A percentile compares a stretch with the other conserved stretches of the same genome.
phyloP scores from a whole-genome alignment of 2,888 invertebrate species.

The Bibio marci region DNA sequence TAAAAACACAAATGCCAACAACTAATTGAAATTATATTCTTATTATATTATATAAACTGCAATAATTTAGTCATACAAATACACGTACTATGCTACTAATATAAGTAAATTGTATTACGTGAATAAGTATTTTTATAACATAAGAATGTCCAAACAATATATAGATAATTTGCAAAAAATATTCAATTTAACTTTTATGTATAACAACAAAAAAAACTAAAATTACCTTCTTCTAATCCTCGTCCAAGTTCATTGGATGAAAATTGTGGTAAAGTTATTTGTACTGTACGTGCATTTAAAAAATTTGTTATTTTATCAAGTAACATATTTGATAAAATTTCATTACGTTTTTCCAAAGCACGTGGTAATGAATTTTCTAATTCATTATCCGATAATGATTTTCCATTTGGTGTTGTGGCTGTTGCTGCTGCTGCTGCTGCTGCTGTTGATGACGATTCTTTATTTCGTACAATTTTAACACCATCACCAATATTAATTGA shows the following conservation, averaged over 20 bases:
- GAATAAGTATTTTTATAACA: no score
- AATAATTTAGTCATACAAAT: no score
- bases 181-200: no score
- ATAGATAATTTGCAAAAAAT: no score
- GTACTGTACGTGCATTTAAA: conserved; percentile 57
- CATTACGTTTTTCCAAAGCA: conserved; percentile 46
- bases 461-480: conserved; percentile 42
- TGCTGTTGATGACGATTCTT: conserved; percentile 18
- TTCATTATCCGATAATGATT: conserved; percentile 43
- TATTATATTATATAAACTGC: no score
- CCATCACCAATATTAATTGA: conserved; percentile 45
- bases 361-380: conserved; percentile 51
- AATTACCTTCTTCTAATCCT: conserved; percentile 57
- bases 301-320: conserved; percentile 53
- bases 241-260: conserved; percentile 48
- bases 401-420: conserved; percentile 17
- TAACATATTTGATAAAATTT: conserved; percentile 47
- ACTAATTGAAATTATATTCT: no score
- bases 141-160: no score
- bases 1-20: no score
- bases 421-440: conserved; percentile 11
- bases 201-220: conserved; percentile 1
- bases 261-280: conserved; percentile 58
- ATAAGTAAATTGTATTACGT: no score
- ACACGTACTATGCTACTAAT: no score